These are phyloP conservation scores for Merops nubicus DNA, from an alignment of 2,113 vertebrate species.

Conservation along the genomic window DNA sequence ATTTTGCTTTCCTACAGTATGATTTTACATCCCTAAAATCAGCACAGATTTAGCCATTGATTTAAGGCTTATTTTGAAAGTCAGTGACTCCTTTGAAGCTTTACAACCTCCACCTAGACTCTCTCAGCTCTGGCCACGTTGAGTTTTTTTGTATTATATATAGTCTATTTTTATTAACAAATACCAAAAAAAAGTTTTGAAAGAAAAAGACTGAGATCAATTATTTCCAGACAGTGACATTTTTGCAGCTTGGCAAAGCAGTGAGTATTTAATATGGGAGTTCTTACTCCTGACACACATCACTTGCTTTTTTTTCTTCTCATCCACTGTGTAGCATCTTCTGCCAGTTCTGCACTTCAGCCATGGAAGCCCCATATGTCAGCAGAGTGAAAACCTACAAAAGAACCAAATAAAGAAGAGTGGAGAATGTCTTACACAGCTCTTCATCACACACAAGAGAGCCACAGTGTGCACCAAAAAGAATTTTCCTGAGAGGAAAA, in stretches of 20 bases:
- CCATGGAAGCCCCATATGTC: neutral
- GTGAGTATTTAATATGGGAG: neutral
- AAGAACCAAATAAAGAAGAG: neutral
- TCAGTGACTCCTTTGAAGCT: neutral
- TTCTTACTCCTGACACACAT: neutral
- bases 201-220: neutral
- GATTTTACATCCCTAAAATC: neutral
- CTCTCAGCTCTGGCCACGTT: neutral
- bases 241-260: neutral
- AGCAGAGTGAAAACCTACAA: neutral
- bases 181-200: neutral
- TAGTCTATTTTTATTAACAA: neutral
- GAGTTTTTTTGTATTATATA: neutral
- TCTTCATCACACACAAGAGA: neutral
- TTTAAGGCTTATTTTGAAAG: neutral
- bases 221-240: neutral
- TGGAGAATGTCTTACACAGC: neutral
- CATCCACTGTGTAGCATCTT: neutral
- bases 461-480: neutral
- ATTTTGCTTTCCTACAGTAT: neutral
- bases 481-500: neutral
- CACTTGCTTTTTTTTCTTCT: neutral
- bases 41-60: neutral
- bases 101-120: neutral
- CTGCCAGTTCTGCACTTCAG: neutral